Evolutionary conservation across 2,797 vertebrate species (phyloP), one percentile per base, ranked within the genome.

Genomic region (Cichlasoma orientale): DNA sequence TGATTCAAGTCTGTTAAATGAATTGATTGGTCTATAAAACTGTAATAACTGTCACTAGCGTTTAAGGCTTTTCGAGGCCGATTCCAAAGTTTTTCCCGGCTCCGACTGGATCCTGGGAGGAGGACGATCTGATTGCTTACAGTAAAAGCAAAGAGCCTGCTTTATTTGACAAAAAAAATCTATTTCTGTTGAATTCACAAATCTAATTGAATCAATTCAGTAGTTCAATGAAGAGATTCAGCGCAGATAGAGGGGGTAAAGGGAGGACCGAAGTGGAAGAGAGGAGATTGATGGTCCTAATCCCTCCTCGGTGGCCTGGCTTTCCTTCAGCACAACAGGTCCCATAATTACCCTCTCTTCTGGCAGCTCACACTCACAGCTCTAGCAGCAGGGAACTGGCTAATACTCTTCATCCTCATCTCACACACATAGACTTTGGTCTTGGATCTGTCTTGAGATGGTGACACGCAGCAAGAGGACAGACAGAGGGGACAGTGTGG

Each of bases 341-440:
- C 97, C 95, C 96, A 97, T 97, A 97, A 97, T 97, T 96, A 96
- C 96, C 95, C 95, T 95, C 95, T 95, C 93, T 95, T 96, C 96
- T 97, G 96, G 97, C 96, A 97, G 95, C 93, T 92, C 92, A 90
- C 86, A 88, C 89, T 93, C 96, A 92, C 88, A 81, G 94, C 95
- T 94, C 95, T 96, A 97, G 95, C 97, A 97, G 95, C 93, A 90
- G 96, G 96, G 96, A 96, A 97, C 95, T 95, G 96, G 94, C 96
- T 97, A 98, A 97, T 97, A 96, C 93, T 90, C 90, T 92, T 93
- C 92, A 93, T 92, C 88, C 91, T 83, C 83, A 57, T 79, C 85
- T 79, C 88, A 76, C 84, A 71, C 83, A 85, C 78, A 78, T 78
- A 84, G 31, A 80, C 79, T 72, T 80, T 70, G 81, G 74, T 81